phyloP scores from a whole-genome alignment of 1,140 invertebrate genomes.

The Samia ricini region DNA sequence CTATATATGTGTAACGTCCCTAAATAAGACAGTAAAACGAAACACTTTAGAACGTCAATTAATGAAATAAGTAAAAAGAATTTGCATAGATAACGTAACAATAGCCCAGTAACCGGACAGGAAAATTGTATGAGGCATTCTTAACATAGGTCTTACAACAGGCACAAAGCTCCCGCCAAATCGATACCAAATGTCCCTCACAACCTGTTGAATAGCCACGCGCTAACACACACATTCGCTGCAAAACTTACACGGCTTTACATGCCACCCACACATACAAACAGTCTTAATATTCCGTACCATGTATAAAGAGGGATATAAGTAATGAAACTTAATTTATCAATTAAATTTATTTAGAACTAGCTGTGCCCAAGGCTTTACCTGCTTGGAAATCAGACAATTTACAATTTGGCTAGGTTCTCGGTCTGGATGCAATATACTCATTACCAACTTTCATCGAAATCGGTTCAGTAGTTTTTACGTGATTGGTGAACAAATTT shows the following conservation, averaged over 20 bases:
- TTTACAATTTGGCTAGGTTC: no score
- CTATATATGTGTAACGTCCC: no score
- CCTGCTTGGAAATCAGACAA: no score
- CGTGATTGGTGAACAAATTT: no score
- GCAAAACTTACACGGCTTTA: not conserved
- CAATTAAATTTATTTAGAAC: no score
- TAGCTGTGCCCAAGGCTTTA: no score
- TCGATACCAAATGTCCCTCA: not conserved
- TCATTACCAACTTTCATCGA: no score
- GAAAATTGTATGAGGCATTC: not conserved
- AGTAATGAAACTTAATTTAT: not conserved
- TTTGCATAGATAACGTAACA: not conserved
- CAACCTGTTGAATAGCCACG: constrained; percentile 8
- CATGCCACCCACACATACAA: constrained; percentile 2
- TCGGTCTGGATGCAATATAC: no score
- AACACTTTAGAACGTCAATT: no score
- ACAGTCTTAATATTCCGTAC: not conserved
- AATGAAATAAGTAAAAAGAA: no score
- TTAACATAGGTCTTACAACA: not conserved
- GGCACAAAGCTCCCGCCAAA: constrained; percentile 5
- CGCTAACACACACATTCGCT: not conserved
- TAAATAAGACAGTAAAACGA: no score
- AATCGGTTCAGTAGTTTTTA: no score
- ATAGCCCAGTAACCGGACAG: not conserved
- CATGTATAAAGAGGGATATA: not conserved